Base-by-base conservation (phyloP, 2,888 invertebrate genomes). In the Anarsia innoxiella region DNA sequence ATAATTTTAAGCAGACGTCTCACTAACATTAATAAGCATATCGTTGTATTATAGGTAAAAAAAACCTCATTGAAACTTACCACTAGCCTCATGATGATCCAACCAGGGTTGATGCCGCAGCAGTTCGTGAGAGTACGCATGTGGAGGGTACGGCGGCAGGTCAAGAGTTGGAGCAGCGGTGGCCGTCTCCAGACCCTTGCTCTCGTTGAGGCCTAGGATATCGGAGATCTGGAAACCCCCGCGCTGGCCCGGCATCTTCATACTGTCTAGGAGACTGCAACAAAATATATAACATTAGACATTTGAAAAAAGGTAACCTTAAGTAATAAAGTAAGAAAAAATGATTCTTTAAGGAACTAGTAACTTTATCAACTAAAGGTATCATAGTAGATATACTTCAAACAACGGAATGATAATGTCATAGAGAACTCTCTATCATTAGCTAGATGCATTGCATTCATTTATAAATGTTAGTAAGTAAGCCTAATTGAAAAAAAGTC, bases 141-240 rank as follows among this genome's bases (percentile, higher is more conserved):
- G 78, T 2, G 73, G 75, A 0, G 67, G 68, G 42, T 84, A 84
- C 1, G 77, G 70, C 0, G 82, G 80, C 28, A 83, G 53, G 35
- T 82, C 79, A 31, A 76, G 45, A 1, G 72, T 58, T 1, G 27
- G 27, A 9, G 35, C 40, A 64, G 73, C 12, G 73, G 60, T 3
- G 74, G 54, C 6, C 4, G 70, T 59, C 52, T 86, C 86, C 48
- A 85, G 58, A 19, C 74, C 71, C 48, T 84, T 73, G 45, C 86
- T 87, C 51, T 93, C 93, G 60, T 95, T 95, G 56, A 97, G 86
- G 56, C 97, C 96, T 60, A 97, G 86, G 61, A 97, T 96, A 72
- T 97, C 96, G 55, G 95, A 94, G 59, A 97, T 96, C 62, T 95
- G 94, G 77, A 97, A 97, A 42, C 96, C 93, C 0, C 93, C 88